phyloP scores from a whole-genome alignment of 1,140 invertebrate genomes.

The Heliothis virescens region DNA sequence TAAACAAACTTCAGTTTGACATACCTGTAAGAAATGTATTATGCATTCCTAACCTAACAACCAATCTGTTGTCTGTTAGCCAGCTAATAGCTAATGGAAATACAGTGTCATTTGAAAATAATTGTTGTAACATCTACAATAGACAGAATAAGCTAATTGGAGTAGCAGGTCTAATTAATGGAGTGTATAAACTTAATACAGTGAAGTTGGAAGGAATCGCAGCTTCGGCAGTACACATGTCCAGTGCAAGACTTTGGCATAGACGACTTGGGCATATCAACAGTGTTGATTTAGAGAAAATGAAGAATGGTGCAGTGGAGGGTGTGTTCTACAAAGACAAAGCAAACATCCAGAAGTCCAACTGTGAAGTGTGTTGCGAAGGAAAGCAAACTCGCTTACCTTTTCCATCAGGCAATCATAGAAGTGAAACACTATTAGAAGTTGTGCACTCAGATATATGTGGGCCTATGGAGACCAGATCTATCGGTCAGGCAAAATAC shows the following conservation, averaged over 20 bases:
- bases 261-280: constrained; percentile 7
- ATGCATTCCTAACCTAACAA: too few relatives aligned
- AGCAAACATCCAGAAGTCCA: background rate
- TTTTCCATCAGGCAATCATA: constrained; percentile 18
- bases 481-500: background rate
- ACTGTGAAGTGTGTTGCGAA: constrained; percentile 16
- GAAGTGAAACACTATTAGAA: constrained; percentile 18
- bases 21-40: background rate
- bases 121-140: background rate
- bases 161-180: background rate
- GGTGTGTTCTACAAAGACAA: too few relatives aligned
- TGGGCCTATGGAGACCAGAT: background rate
- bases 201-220: background rate
- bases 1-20: background rate
- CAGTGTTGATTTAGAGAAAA: background rate
- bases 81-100: constrained; percentile 10
- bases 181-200: constrained; percentile 12
- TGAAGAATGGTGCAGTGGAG: too few relatives aligned
- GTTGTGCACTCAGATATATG: constrained; percentile 9
- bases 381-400: constrained; percentile 28
- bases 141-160: background rate
- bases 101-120: background rate
- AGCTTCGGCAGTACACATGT: background rate
- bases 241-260: background rate
- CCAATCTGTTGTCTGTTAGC: background rate